A percentile compares a stretch with the other conserved stretches of the same genome.
Conservation (phyloP, 2,888 invertebrate genomes). For the Phortica magna region DNA sequence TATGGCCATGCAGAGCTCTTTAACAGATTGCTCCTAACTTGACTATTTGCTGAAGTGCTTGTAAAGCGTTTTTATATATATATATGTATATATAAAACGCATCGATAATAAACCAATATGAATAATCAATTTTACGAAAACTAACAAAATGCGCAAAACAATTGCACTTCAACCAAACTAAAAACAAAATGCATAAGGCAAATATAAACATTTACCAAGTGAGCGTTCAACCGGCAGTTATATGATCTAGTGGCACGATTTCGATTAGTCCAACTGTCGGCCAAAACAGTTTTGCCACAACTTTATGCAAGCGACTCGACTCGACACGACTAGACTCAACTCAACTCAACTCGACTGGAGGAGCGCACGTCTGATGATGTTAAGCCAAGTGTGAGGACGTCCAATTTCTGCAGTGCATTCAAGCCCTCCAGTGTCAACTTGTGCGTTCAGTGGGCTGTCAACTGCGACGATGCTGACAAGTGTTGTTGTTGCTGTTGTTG, state of each 20-base stretch:
- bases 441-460: too few relatives aligned
- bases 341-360: too few relatives aligned
- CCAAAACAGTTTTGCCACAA: too few relatives aligned
- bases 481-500: slow-evolving; percentile 22
- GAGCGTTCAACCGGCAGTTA: neutral
- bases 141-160: neutral
- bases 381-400: neutral
- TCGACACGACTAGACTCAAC: too few relatives aligned
- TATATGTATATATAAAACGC: neutral
- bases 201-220: neutral
- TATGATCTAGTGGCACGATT: too few relatives aligned
- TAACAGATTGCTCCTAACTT: too few relatives aligned
- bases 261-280: too few relatives aligned
- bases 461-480: too few relatives aligned
- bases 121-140: neutral
- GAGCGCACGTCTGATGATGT: neutral
- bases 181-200: neutral
- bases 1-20: too few relatives aligned
- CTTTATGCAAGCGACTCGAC: neutral
- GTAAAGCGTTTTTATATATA: neutral
- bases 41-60: too few relatives aligned
- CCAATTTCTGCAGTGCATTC: neutral
- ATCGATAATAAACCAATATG: neutral
- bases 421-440: too few relatives aligned
- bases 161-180: neutral